Conservation (phyloP, 2,888 invertebrate genomes). For the Spilosoma lubricipeda region DNA sequence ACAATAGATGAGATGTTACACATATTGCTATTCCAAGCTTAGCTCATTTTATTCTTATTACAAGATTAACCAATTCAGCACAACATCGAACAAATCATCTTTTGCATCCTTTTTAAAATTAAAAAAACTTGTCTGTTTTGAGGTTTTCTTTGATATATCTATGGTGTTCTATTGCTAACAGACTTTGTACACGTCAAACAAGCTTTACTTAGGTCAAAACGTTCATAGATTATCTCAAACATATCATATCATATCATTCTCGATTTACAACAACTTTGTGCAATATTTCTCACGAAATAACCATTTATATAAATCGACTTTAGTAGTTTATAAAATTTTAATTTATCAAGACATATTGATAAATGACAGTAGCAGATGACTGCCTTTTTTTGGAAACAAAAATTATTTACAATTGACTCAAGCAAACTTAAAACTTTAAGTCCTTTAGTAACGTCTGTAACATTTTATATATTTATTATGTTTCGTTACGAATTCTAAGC, state of each 20-base stretch:
- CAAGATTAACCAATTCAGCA: neutral
- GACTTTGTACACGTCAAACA: conserved; percentile 25
- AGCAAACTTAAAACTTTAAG: neutral
- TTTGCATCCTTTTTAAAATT: neutral
- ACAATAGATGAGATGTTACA: no score
- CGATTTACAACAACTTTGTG: neutral
- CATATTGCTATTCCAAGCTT: no score
- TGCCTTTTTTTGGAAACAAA: neutral
- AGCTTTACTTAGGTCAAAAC: neutral
- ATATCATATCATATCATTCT: neutral
- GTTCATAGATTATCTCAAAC: neutral
- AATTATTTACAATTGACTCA: neutral
- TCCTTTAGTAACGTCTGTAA: neutral
- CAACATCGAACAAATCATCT: neutral
- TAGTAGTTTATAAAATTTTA: neutral
- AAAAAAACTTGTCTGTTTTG: neutral
- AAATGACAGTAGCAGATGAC: no score
- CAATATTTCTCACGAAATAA: neutral
- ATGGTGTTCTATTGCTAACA: conserved; percentile 14
- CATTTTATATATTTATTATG: neutral
- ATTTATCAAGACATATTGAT: neutral
- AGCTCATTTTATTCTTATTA: neutral
- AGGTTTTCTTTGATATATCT: conserved; percentile 1
- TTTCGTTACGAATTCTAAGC: neutral
- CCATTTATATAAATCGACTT: neutral